Evolutionary conservation across 64 coral and sea anemone species (phyloP).

Genomic region (Exaiptasia diaphana): DNA sequence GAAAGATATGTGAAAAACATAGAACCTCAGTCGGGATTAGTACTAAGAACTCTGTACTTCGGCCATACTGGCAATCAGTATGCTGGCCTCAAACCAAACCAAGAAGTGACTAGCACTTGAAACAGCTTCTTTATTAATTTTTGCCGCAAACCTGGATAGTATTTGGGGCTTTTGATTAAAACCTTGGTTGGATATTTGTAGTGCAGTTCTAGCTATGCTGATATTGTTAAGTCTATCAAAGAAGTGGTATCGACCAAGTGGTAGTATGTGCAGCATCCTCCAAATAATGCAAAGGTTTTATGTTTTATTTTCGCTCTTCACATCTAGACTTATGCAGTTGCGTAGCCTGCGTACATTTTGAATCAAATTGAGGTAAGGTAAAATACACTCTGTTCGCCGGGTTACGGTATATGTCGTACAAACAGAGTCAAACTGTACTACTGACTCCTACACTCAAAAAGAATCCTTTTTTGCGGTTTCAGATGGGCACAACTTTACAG

Average conservation of each 20-base stretch:
- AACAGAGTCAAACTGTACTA: too few species aligned
- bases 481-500: too few species aligned
- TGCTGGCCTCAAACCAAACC: constrained; percentile 30
- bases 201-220: constrained; percentile 17
- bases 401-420: too few species aligned
- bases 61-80: constrained; percentile 45
- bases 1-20: constrained; percentile 27
- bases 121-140: background rate
- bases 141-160: constrained; percentile 2
- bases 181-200: constrained; percentile 27
- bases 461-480: too few species aligned
- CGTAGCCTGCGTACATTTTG: too few species aligned
- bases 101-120: constrained; percentile 3
- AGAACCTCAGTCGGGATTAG: constrained; percentile 36
- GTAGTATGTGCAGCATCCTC: constrained; percentile 34
- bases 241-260: constrained; percentile 18
- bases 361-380: too few species aligned
- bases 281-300: too few species aligned
- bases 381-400: too few species aligned
- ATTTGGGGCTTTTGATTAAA: constrained; percentile 38
- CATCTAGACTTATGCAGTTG: too few species aligned
- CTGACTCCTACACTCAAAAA: too few species aligned
- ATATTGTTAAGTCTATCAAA: constrained; percentile 16
- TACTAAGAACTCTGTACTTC: constrained; percentile 28
- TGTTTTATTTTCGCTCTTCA: too few species aligned